phyloP scores from a whole-genome alignment of 1,140 invertebrate species.

The Drosophila tsacasi region DNA sequence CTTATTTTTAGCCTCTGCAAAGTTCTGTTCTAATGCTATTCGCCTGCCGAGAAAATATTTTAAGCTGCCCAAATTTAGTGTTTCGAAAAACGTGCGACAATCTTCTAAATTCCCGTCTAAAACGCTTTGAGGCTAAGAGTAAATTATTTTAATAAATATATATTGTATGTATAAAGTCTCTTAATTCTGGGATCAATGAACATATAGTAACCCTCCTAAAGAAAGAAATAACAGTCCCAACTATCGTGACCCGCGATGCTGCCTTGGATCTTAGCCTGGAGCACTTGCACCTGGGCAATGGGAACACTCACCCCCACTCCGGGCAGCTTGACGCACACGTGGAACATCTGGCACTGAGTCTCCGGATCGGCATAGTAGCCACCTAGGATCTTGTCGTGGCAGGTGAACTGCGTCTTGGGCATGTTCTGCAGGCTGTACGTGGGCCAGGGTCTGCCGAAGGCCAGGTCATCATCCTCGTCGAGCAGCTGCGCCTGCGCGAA shows the following conservation, averaged over 20 bases:
- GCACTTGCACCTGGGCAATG: constrained; percentile 26
- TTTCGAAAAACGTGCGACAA: background rate
- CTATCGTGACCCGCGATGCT: constrained; percentile 2
- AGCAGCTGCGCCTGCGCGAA: constrained; percentile 59
- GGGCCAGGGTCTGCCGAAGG: constrained; percentile 85
- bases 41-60: background rate
- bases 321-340: constrained; percentile 94
- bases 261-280: constrained; percentile 17
- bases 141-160: background rate
- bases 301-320: constrained; percentile 88
- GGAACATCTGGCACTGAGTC: constrained; percentile 96
- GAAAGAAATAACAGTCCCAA: background rate
- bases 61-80: background rate
- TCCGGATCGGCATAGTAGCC: constrained; percentile 96
- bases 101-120: background rate
- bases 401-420: constrained; percentile 94
- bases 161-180: no score
- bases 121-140: background rate
- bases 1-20: background rate
- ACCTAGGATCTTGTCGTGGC: constrained; percentile 94
- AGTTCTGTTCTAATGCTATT: background rate
- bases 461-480: constrained; percentile 71
- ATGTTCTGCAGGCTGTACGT: constrained; percentile 92
- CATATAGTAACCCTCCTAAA: background rate
- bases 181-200: background rate